A percentile compares a stretch with the other conserved stretches of the same genome.
Conservation (phyloP, 53 echinoderm and acorn worm genomes). For the Paelopatides confundens region DNA sequence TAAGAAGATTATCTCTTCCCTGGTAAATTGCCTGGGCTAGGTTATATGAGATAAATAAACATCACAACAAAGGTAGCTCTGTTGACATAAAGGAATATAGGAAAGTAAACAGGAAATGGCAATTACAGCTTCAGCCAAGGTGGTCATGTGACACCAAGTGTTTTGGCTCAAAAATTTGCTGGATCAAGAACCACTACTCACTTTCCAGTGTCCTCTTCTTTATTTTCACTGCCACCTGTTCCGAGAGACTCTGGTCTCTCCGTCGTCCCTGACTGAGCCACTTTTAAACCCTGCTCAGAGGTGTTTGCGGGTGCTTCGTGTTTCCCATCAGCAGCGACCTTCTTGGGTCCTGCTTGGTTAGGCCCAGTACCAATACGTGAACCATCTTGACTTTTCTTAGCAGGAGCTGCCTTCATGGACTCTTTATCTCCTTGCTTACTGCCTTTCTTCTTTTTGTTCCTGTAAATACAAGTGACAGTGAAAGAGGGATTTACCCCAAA, state of each 20-base stretch:
- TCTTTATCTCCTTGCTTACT: constrained; percentile 89
- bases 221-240: constrained; percentile 93
- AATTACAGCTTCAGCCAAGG: too few relatives aligned
- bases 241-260: constrained; percentile 98
- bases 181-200: constrained; percentile 53
- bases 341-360: constrained; percentile 83
- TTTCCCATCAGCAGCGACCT: constrained; percentile 69
- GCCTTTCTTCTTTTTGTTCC: constrained; percentile 91
- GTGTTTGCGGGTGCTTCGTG: constrained; percentile 70
- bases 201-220: constrained; percentile 90
- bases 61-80: too few relatives aligned
- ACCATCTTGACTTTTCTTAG: constrained; percentile 90
- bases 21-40: not conserved
- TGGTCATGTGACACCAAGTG: too few relatives aligned
- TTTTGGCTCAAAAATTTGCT: too few relatives aligned
- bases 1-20: not conserved
- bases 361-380: constrained; percentile 71
- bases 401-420: constrained; percentile 75
- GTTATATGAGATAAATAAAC: too few relatives aligned
- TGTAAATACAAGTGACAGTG: constrained; percentile 26
- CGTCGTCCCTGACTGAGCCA: constrained; percentile 70
- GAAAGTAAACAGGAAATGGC: too few relatives aligned
- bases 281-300: constrained; percentile 94
- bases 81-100: too few relatives aligned
- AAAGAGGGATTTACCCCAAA: too few relatives aligned